Evolutionary conservation across 2,888 invertebrate genomes (phyloP).

Genomic region (Acrocera orbiculus): DNA sequence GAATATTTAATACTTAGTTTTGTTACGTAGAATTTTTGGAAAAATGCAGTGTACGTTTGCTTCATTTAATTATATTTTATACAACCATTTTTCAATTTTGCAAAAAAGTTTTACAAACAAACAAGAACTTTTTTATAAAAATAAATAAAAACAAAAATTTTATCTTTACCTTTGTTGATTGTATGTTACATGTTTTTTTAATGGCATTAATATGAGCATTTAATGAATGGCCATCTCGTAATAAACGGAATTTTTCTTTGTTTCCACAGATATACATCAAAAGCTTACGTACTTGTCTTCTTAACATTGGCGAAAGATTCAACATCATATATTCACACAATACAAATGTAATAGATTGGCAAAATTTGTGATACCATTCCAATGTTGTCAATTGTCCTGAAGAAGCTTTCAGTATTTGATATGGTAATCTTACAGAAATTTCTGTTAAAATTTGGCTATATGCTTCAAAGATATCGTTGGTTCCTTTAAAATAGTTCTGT

Average conservation of each 20-base stretch:
- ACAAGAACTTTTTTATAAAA: too few species aligned
- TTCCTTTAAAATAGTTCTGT: constrained; percentile 82
- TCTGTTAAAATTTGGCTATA: constrained; percentile 91
- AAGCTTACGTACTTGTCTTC: constrained; percentile 83
- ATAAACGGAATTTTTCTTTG: constrained; percentile 86
- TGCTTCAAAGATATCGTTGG: constrained; percentile 81
- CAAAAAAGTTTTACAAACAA: too few species aligned
- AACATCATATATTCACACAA: constrained; percentile 93
- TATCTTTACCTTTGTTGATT: constrained; percentile 23
- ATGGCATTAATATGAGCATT: constrained; percentile 71
- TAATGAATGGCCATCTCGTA: constrained; percentile 83
- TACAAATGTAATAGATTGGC: constrained; percentile 40
- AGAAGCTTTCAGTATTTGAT: constrained; percentile 50
- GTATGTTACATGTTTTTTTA: constrained; percentile 28
- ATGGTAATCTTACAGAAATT: constrained; percentile 82
- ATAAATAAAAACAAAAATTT: too few species aligned
- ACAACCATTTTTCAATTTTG: too few species aligned
- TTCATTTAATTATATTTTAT: too few species aligned
- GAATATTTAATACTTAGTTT: too few species aligned
- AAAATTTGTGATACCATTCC: constrained; percentile 46
- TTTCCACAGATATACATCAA: constrained; percentile 84
- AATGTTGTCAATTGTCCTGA: constrained; percentile 28
- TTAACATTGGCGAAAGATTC: constrained; percentile 45
- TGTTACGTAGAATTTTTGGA: too few species aligned
- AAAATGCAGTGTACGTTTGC: too few species aligned